phyloP scores from a whole-genome alignment of 2,888 invertebrate species.

The Biston stratarius region DNA sequence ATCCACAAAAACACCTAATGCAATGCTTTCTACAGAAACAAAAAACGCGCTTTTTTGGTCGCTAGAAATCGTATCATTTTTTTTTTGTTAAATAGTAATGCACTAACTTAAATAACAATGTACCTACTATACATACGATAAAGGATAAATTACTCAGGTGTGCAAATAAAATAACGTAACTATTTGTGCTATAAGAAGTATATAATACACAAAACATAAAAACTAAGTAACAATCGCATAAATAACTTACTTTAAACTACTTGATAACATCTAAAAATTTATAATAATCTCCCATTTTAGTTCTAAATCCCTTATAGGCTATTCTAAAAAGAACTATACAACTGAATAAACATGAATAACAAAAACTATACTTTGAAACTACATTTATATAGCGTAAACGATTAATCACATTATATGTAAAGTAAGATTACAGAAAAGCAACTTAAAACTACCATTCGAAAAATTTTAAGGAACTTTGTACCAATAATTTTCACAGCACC shows the following conservation, averaged over 20 bases:
- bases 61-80: too few relatives aligned
- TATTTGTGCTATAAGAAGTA: constrained; percentile 34
- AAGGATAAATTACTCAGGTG: not conserved
- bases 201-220: constrained; percentile 37
- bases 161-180: not conserved
- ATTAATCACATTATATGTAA: constrained; percentile 7
- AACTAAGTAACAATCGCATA: constrained; percentile 25
- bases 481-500: constrained; percentile 18
- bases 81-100: too few relatives aligned
- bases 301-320: constrained; percentile 4
- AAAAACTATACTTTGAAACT: not conserved
- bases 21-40: too few relatives aligned
- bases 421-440: constrained; percentile 23
- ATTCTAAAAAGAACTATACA: constrained; percentile 22
- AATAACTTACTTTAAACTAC: too few relatives aligned
- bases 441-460: constrained; percentile 27
- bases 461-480: constrained; percentile 35
- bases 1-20: too few relatives aligned
- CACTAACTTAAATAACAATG: too few relatives aligned
- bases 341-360: constrained; percentile 5
- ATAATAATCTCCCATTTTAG: constrained; percentile 21
- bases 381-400: not conserved
- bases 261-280: constrained; percentile 14
- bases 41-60: too few relatives aligned
- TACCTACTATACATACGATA: too few relatives aligned